A percentile compares a stretch with the other conserved stretches of the same genome.
Evolutionary conservation across 2,888 invertebrate species (phyloP).

Genomic region (Frankliniella intonsa): DNA sequence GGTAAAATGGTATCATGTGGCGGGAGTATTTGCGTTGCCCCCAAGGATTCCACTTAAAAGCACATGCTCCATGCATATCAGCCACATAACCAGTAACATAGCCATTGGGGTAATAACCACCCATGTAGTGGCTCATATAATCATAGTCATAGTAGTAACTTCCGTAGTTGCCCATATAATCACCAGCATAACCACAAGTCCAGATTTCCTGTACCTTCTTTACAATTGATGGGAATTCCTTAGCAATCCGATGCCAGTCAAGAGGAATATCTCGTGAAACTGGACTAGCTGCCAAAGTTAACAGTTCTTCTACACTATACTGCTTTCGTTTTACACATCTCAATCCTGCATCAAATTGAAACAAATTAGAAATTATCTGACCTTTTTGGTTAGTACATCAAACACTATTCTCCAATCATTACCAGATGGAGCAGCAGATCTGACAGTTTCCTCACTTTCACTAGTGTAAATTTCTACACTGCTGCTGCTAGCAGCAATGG

Average conservation of each 20-base stretch:
- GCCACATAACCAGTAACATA: neutral
- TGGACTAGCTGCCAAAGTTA: constrained; percentile 54
- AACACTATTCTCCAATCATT: neutral
- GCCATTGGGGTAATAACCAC: neutral
- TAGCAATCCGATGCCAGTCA: constrained; percentile 39
- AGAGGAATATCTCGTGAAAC: constrained; percentile 38
- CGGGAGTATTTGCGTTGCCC: neutral
- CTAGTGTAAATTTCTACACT: constrained; percentile 34
- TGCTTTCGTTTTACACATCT: constrained; percentile 42
- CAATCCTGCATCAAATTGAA: constrained; percentile 35
- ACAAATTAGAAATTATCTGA: neutral
- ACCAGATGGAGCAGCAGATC: neutral
- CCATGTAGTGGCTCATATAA: constrained; percentile 14
- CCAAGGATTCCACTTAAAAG: neutral
- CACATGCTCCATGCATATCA: constrained; percentile 9
- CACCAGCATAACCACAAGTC: constrained; percentile 14
- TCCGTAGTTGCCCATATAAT: neutral
- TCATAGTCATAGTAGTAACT: constrained; percentile 13
- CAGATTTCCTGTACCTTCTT: constrained; percentile 39
- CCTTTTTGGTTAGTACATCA: no score
- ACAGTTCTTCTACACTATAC: constrained; percentile 54
- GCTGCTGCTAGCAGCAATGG: constrained; percentile 24
- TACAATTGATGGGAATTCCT: constrained; percentile 39
- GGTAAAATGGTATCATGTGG: neutral
- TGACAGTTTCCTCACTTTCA: constrained; percentile 35